Percentiles rank a stretch among this genome's conserved stretches.
Evolutionary conservation across 2,113 vertebrate species (phyloP).

Genomic region (Struthidea cinerea): DNA sequence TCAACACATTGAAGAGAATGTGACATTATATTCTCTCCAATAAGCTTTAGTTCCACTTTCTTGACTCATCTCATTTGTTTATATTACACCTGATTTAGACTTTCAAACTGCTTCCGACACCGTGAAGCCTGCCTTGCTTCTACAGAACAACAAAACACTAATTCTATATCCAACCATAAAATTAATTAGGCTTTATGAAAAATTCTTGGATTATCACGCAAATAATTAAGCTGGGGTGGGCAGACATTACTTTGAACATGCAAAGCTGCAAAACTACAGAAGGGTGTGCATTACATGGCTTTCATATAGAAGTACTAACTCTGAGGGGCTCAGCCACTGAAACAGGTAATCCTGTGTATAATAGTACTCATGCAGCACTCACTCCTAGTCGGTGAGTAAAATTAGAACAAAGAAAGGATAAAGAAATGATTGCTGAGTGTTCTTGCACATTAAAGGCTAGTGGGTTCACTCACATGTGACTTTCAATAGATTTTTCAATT

Average conservation of each 20-base stretch:
- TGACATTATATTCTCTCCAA: not conserved
- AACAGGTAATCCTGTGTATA: not conserved
- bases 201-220: not conserved
- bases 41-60: not conserved
- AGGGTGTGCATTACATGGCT: not conserved
- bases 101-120: not conserved
- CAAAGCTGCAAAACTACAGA: not conserved
- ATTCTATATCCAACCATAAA: not conserved
- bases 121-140: not conserved
- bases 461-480: slow-evolving; percentile 1
- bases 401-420: not conserved
- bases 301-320: not conserved
- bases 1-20: not conserved
- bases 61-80: not conserved
- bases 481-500: slow-evolving; percentile 40
- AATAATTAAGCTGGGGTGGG: not conserved
- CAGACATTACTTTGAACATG: not conserved
- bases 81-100: not conserved
- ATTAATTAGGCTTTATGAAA: not conserved
- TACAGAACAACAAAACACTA: not conserved
- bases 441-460: not conserved
- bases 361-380: not conserved
- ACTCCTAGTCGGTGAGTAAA: not conserved
- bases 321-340: not conserved
- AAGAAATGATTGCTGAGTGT: not conserved